Percentiles rank a stretch among this genome's conserved stretches.
Evolutionary conservation across 2,888 invertebrate species (phyloP).

Genomic region (Drosophila neonasuta): DNA sequence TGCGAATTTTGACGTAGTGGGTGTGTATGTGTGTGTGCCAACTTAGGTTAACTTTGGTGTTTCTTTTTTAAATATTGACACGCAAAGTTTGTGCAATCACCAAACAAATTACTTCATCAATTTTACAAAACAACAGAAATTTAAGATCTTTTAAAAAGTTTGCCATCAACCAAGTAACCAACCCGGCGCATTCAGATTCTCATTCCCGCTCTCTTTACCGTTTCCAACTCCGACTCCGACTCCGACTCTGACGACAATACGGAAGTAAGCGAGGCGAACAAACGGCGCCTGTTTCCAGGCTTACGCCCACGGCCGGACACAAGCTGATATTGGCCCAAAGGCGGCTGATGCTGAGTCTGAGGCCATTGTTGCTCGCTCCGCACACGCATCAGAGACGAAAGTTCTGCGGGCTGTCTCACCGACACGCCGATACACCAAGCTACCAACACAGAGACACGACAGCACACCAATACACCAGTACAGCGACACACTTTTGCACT

Average conservation of each 20-base stretch:
- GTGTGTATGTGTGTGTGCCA: slow-evolving; percentile 21
- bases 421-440: background rate
- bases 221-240: background rate
- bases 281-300: slow-evolving; percentile 24
- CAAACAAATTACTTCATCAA: slow-evolving; percentile 77
- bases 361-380: slow-evolving; percentile 45
- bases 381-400: slow-evolving; percentile 51
- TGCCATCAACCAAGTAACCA: slow-evolving; percentile 31
- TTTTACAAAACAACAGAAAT: slow-evolving; percentile 77
- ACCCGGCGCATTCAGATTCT: slow-evolving; percentile 19
- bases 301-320: slow-evolving; percentile 19
- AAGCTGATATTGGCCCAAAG: slow-evolving; percentile 38
- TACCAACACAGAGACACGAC: background rate
- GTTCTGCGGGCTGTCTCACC: slow-evolving; percentile 43
- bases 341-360: slow-evolving; percentile 11
- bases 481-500: slow-evolving; percentile 6
- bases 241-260: slow-evolving; percentile 27
- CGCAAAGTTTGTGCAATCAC: slow-evolving; percentile 76
- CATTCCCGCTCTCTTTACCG: background rate
- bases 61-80: slow-evolving; percentile 71
- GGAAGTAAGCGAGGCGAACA: slow-evolving; percentile 39
- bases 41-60: slow-evolving; percentile 47
- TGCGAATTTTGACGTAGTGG: slow-evolving; percentile 21
- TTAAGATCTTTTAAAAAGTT: slow-evolving; percentile 74
- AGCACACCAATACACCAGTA: background rate